Conservation (phyloP, 2,888 invertebrate species). For the Amblyjoppa proteus region DNA sequence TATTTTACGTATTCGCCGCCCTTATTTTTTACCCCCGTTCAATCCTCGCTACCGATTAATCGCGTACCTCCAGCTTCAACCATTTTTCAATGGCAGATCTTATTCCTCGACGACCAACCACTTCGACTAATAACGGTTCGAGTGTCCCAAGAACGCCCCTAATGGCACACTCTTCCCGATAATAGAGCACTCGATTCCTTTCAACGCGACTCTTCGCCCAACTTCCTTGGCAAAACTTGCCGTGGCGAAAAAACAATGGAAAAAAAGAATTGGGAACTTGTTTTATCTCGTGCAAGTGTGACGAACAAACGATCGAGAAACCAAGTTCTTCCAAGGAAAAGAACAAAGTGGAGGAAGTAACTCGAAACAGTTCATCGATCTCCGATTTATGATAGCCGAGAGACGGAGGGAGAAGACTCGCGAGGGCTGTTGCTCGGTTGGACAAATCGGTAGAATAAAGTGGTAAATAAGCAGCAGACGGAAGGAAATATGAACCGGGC, state of each 20-base stretch:
- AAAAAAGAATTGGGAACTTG: background rate
- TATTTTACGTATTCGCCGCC: background rate
- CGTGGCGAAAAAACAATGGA: background rate
- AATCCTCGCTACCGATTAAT: constrained; percentile 28
- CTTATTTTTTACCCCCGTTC: background rate
- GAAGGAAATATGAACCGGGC: background rate
- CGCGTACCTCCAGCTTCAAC: constrained; percentile 2
- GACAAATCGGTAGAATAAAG: constrained; percentile 67
- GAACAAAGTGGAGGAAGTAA: constrained; percentile 3
- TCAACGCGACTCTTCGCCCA: constrained; percentile 7
- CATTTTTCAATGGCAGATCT: background rate
- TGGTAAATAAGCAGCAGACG: background rate
- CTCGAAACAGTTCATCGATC: constrained; percentile 46
- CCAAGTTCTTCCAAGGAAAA: constrained; percentile 36
- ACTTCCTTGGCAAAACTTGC: background rate
- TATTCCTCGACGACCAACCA: constrained; percentile 26
- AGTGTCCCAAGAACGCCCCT: constrained; percentile 12
- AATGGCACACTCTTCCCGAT: constrained; percentile 52
- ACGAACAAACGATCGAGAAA: constrained; percentile 12
- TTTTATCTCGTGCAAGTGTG: constrained; percentile 6
- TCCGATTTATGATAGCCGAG: constrained; percentile 29
- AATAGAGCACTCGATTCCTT: constrained; percentile 50
- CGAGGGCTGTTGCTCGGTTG: constrained; percentile 5
- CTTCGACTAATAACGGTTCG: constrained; percentile 50
- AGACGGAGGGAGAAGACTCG: background rate